Conservation (phyloP, 2,888 invertebrate genomes). For the Liposcelis brunnea region DNA sequence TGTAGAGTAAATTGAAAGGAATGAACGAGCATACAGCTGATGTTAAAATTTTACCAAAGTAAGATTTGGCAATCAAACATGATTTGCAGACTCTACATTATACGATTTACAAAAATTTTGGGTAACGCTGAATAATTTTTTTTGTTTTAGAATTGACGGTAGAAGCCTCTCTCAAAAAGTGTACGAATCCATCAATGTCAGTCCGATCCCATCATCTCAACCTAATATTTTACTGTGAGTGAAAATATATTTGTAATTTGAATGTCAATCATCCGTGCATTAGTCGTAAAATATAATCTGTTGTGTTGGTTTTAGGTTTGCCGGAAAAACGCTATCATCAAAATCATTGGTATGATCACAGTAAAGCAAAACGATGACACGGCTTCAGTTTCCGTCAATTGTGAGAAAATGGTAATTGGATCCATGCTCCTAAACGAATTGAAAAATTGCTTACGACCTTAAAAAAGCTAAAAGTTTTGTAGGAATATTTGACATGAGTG, state of each 20-base stretch:
- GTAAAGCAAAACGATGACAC: slow-evolving; percentile 34
- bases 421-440: slow-evolving; percentile 77
- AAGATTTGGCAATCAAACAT: no score
- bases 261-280: no score
- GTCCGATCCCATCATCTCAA: slow-evolving; percentile 37
- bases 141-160: slow-evolving; percentile 28
- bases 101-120: no score
- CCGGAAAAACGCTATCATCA: slow-evolving; percentile 65
- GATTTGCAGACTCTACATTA: no score
- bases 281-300: no score
- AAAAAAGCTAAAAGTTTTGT: no score
- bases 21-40: slow-evolving; percentile 61
- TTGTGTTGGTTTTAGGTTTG: slow-evolving; percentile 46
- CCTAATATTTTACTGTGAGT: slow-evolving; percentile 36
- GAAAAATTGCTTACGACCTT: slow-evolving; percentile 28
- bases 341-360: slow-evolving; percentile 62
- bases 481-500: no score
- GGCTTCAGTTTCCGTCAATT: slow-evolving; percentile 52
- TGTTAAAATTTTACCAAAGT: slow-evolving; percentile 10
- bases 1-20: slow-evolving; percentile 64
- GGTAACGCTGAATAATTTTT: no score
- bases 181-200: slow-evolving; percentile 61
- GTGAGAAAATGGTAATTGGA: slow-evolving; percentile 86
- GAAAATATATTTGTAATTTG: no score
- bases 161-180: slow-evolving; percentile 41